phyloP scores from a whole-genome alignment of 1,140 invertebrate species.

The Heliconius nattereri region DNA sequence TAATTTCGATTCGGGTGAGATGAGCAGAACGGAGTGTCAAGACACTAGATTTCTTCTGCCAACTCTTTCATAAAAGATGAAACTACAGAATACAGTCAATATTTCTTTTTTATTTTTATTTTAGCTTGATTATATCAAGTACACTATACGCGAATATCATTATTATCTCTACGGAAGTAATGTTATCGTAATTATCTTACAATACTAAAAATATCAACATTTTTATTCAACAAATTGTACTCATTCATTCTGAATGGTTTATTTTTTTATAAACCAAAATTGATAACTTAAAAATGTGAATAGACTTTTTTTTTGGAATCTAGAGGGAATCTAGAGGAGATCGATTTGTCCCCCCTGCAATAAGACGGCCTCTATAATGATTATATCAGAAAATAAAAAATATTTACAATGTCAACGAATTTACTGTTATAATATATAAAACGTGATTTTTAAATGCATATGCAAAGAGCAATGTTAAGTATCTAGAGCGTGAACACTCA shows the following conservation, averaged over 20 bases:
- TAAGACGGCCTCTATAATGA: no score
- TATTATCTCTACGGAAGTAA: conserved; percentile 9
- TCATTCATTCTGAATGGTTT: not conserved
- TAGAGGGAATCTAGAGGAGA: no score
- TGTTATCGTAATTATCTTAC: conserved; percentile 10
- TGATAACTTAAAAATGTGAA: no score
- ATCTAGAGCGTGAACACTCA: conserved; percentile 12
- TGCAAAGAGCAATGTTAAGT: not conserved
- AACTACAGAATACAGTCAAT: not conserved
- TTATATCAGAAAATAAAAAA: no score
- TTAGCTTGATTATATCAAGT: no score
- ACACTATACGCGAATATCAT: not conserved
- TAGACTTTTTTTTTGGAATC: no score
- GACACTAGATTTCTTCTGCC: no score
- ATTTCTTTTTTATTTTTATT: not conserved
- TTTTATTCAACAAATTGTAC: not conserved
- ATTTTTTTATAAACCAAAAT: no score
- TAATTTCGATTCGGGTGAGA: no score
- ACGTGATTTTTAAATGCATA: not conserved
- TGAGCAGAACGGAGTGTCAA: no score
- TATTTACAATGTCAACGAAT: not conserved
- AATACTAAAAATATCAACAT: not conserved
- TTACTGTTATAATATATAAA: not conserved
- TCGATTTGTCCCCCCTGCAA: no score
- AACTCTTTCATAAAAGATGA: no score